phyloP scores from a whole-genome alignment of 2,888 invertebrate species.

The Aleiodes testaceus region DNA sequence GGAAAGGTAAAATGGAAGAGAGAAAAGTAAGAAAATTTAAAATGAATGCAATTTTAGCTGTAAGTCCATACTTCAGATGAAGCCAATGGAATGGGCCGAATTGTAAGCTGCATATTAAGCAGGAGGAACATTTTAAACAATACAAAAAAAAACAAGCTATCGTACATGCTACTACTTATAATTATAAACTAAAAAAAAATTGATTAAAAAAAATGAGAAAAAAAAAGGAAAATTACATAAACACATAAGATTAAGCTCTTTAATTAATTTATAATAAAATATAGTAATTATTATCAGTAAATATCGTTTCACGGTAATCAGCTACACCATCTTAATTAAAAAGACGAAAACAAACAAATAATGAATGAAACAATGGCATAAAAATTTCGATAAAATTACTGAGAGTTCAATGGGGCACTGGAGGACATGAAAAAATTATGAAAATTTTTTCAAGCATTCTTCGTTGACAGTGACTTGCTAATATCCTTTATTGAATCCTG shows the following conservation, averaged over 20 bases:
- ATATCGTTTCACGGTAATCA: slow-evolving; percentile 67
- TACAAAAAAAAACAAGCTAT: slow-evolving; percentile 66
- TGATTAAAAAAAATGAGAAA: slow-evolving; percentile 48
- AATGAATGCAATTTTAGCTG: slow-evolving; percentile 36
- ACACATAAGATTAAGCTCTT: slow-evolving; percentile 71
- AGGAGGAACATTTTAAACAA: slow-evolving; percentile 43
- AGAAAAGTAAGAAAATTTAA: slow-evolving; percentile 42
- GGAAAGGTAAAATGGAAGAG: slow-evolving; percentile 31
- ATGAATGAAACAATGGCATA: not conserved
- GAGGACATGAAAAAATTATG: slow-evolving; percentile 32
- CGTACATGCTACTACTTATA: slow-evolving; percentile 67
- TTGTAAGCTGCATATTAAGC: slow-evolving; percentile 59
- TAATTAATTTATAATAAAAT: slow-evolving; percentile 72
- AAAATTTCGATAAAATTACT: not conserved
- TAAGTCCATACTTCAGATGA: slow-evolving; percentile 46
- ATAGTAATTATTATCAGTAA: slow-evolving; percentile 69
- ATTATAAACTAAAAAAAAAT: slow-evolving; percentile 61
- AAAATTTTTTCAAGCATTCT: slow-evolving; percentile 22
- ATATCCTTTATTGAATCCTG: slow-evolving; percentile 26
- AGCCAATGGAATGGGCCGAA: slow-evolving; percentile 61
- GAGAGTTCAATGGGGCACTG: slow-evolving; percentile 1
- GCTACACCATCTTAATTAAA: slow-evolving; percentile 55
- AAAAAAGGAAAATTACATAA: slow-evolving; percentile 61
- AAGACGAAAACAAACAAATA: slow-evolving; percentile 26
- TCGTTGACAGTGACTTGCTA: not conserved